Conservation (phyloP, 1,140 invertebrate species). For the Augochlora pura region DNA sequence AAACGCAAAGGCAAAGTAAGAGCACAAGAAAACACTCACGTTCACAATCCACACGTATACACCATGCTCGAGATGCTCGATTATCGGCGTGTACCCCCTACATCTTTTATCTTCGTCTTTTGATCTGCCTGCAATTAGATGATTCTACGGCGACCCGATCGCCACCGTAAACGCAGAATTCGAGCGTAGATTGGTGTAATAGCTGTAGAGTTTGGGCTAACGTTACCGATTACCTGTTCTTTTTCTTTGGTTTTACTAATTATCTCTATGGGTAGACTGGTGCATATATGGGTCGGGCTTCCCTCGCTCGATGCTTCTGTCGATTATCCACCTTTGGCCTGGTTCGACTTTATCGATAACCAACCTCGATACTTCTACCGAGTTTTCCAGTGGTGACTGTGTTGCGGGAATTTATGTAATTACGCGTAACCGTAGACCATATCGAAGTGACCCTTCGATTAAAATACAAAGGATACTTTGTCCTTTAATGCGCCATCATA, state of each 20-base stretch:
- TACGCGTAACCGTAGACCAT: too few species aligned
- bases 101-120: constrained; percentile 18
- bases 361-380: not conserved
- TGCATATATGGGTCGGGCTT: too few species aligned
- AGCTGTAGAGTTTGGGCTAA: not conserved
- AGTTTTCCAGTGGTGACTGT: not conserved
- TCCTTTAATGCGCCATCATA: too few species aligned
- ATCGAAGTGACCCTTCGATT: too few species aligned
- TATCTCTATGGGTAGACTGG: too few species aligned
- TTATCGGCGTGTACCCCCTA: too few species aligned
- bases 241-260: too few species aligned
- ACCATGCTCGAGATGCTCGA: too few species aligned
- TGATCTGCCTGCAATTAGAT: constrained; percentile 16
- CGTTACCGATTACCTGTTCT: not conserved
- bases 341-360: not conserved
- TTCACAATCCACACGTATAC: not conserved
- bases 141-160: not conserved
- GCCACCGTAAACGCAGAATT: not conserved
- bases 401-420: too few species aligned
- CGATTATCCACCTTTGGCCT: not conserved
- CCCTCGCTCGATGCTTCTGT: not conserved
- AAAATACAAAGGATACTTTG: too few species aligned
- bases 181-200: not conserved
- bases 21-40: constrained; percentile 30
- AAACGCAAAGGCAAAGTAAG: constrained; percentile 90